phyloP scores from a whole-genome alignment of 1,140 invertebrate genomes.

The Copidosoma floridanum region DNA sequence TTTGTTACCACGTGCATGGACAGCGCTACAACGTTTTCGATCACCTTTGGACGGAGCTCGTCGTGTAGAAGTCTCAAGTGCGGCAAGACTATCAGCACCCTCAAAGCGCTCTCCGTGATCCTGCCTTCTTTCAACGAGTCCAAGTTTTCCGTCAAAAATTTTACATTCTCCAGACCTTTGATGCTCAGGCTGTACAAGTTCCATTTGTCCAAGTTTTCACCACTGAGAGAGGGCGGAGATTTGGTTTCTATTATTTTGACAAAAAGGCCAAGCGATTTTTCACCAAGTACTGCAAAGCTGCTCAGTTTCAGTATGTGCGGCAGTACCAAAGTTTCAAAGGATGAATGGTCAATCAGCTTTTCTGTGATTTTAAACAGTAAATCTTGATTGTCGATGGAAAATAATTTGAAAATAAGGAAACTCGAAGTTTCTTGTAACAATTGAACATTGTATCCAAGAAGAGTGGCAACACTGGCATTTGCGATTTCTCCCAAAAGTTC shows the following conservation, averaged over 20 bases:
- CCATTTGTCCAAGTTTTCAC: slow-evolving; percentile 63
- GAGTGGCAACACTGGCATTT: slow-evolving; percentile 60
- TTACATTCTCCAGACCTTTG: slow-evolving; percentile 30
- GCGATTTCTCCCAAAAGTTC: slow-evolving; percentile 56
- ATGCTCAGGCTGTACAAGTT: slow-evolving; percentile 66
- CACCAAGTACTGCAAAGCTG: slow-evolving; percentile 57
- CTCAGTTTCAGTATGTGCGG: slow-evolving; percentile 67
- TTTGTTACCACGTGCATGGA: slow-evolving; percentile 35
- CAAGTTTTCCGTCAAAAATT: slow-evolving; percentile 34
- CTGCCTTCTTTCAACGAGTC: slow-evolving; percentile 28
- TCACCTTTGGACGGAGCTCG: slow-evolving; percentile 31
- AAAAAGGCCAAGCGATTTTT: slow-evolving; percentile 61
- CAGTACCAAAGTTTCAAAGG: slow-evolving; percentile 73
- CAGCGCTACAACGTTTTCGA: slow-evolving; percentile 28
- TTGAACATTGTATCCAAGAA: slow-evolving; percentile 62
- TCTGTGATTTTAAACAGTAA: slow-evolving; percentile 65
- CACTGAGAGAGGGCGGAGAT: slow-evolving; percentile 62
- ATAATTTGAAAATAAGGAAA: slow-evolving; percentile 62
- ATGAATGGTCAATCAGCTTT: slow-evolving; percentile 64
- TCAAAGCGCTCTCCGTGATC: slow-evolving; percentile 37
- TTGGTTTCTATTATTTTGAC: slow-evolving; percentile 69
- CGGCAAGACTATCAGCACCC: slow-evolving; percentile 44
- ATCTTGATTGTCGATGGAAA: slow-evolving; percentile 57
- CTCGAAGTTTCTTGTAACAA: slow-evolving; percentile 70
- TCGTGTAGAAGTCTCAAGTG: slow-evolving; percentile 39